These are phyloP conservation scores for Punctoribates punctum DNA, from an alignment of 2,888 invertebrate genomes.

Conservation along the genomic window DNA sequence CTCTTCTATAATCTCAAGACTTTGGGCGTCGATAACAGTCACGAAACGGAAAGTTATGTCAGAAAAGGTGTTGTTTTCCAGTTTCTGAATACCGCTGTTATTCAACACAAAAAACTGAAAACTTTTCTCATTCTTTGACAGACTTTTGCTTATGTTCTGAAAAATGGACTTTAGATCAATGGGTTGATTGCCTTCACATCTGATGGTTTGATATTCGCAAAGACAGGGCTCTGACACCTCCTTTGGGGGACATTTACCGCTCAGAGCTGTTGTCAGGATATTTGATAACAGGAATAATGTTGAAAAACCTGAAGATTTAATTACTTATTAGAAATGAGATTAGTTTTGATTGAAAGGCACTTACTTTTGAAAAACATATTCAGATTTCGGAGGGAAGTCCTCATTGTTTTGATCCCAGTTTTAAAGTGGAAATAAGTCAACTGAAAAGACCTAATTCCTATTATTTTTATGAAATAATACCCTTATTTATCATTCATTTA, in stretches of 20 bases:
- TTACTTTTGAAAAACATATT: no score
- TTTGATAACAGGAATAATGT: neutral
- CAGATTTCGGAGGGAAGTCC: no score
- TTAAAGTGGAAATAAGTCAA: no score
- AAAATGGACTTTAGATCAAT: conserved; percentile 17
- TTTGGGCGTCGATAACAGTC: neutral
- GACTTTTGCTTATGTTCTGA: neutral
- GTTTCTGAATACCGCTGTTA: neutral
- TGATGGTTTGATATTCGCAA: neutral
- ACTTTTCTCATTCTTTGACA: neutral
- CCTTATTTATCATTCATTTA: no score
- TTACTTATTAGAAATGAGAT: no score
- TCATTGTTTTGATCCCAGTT: no score
- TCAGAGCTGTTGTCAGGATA: neutral
- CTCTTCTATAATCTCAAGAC: neutral
- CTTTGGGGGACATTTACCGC: conserved; percentile 3
- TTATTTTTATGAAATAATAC: no score
- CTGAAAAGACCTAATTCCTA: no score
- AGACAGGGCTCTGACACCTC: neutral
- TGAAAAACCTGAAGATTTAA: neutral
- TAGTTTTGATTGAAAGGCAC: no score
- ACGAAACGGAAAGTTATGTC: conserved; percentile 24
- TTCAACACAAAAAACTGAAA: conserved; percentile 19
- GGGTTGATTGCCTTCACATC: conserved; percentile 3
- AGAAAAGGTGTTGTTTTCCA: conserved; percentile 5